These are phyloP conservation scores for Odocoileus virginianus DNA, from an alignment of 2,113 vertebrate species.

Conservation along the genomic window DNA sequence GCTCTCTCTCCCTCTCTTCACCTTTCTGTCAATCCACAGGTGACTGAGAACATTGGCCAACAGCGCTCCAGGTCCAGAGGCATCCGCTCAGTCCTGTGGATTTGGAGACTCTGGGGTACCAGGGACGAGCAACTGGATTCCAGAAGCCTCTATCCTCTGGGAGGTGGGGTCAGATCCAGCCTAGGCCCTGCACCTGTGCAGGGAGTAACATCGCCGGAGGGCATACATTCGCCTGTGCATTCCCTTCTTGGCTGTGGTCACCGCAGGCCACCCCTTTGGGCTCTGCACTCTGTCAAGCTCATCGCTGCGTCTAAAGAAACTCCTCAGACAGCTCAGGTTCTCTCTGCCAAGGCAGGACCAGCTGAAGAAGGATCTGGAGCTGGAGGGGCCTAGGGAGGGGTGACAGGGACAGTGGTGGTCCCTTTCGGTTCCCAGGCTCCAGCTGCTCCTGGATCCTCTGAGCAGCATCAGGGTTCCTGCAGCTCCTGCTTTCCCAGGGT, in stretches of 20 bases:
- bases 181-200: neutral
- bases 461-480: neutral
- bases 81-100: accelerated
- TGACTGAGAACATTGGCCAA: neutral
- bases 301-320: neutral
- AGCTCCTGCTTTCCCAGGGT: neutral
- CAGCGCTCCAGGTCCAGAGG: neutral
- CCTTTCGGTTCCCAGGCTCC: neutral
- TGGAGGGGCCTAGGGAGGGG: neutral
- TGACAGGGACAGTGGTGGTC: neutral
- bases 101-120: neutral
- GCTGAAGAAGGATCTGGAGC: neutral
- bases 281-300: neutral
- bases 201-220: neutral
- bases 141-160: neutral
- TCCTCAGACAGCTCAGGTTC: accelerated
- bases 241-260: neutral
- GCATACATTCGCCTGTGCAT: neutral
- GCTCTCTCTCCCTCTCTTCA: neutral
- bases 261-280: neutral
- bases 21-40: neutral
- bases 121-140: neutral
- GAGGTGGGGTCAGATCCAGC: neutral
- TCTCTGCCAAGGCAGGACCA: neutral
- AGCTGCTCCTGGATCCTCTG: neutral